Evolutionary conservation across 92 coral and sea anemone genomes (phyloP).

Genomic region (Paramuricea clavata): DNA sequence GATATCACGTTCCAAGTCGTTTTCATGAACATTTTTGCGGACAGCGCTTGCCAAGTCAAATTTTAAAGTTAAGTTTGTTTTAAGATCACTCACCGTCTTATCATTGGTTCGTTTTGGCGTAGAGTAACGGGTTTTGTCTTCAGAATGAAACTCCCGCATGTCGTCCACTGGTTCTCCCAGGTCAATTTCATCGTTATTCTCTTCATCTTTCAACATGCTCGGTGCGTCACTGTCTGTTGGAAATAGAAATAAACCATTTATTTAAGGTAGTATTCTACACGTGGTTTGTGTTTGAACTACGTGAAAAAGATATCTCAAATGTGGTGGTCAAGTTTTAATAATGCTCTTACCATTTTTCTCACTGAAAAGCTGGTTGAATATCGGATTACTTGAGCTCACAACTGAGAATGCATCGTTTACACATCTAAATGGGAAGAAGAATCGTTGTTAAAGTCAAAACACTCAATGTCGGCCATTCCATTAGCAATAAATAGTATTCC

Average conservation of each 20-base stretch:
- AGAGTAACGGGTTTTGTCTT: background rate
- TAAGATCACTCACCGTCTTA: conserved; percentile 12
- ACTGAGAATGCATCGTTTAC: background rate
- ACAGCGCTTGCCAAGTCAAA: background rate
- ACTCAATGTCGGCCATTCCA: too few relatives aligned
- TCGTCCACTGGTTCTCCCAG: conserved; percentile 35
- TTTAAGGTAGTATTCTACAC: background rate
- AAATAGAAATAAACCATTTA: background rate
- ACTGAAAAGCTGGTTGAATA: background rate
- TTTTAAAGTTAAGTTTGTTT: conserved; percentile 20
- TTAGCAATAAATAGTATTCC: background rate
- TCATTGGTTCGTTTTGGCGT: background rate
- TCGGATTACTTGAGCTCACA: background rate
- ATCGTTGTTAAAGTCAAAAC: too few relatives aligned
- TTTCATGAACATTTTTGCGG: background rate
- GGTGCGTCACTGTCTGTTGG: background rate
- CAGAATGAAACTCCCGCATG: background rate
- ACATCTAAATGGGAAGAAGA: too few relatives aligned
- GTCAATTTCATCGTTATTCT: background rate
- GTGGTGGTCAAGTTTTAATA: background rate
- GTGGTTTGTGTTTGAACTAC: too few relatives aligned
- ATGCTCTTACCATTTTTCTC: background rate
- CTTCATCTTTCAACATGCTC: background rate
- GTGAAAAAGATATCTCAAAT: too few relatives aligned
- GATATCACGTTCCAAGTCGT: background rate